phyloP scores from a whole-genome alignment of 2,113 vertebrate species.

The Ictalurus punctatus region DNA sequence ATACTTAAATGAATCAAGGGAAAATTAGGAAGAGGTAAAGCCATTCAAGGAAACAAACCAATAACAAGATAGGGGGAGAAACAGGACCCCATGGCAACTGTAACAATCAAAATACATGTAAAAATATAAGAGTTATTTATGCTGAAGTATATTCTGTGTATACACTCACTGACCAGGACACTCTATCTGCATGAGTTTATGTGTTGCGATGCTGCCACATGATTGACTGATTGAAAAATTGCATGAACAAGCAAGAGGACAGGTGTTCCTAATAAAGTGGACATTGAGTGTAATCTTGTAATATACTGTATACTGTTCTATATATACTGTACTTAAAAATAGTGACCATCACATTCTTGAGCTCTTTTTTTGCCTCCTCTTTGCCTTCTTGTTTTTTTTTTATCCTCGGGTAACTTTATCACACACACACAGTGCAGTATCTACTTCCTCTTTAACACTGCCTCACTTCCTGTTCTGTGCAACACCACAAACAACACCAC shows the following conservation, averaged over 20 bases:
- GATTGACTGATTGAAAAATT: background rate
- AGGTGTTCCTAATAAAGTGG: background rate
- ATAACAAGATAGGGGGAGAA: too few species aligned
- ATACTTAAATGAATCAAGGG: too few species aligned
- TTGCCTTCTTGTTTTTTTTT: conserved; percentile 15
- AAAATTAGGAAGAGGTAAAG: too few species aligned
- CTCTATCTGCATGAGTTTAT: background rate
- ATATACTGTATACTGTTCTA: background rate
- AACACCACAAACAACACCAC: background rate
- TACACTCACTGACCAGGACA: too few species aligned
- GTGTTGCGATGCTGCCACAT: background rate
- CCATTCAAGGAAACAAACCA: too few species aligned
- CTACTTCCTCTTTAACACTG: conserved; percentile 35
- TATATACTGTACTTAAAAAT: background rate
- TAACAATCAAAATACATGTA: too few species aligned
- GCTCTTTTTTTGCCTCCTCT: background rate
- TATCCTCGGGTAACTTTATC: background rate
- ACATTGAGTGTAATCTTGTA: background rate
- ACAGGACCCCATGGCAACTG: too few species aligned
- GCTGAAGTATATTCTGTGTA: too few species aligned
- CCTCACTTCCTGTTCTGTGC: conserved; percentile 46
- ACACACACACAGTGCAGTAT: conserved; percentile 1
- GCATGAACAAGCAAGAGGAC: background rate
- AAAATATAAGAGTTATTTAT: too few species aligned
- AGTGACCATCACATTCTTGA: background rate